A percentile compares a stretch with the other conserved stretches of the same genome.
phyloP scores from a whole-genome alignment of 2,888 invertebrate species.

The Netelia virgata region DNA sequence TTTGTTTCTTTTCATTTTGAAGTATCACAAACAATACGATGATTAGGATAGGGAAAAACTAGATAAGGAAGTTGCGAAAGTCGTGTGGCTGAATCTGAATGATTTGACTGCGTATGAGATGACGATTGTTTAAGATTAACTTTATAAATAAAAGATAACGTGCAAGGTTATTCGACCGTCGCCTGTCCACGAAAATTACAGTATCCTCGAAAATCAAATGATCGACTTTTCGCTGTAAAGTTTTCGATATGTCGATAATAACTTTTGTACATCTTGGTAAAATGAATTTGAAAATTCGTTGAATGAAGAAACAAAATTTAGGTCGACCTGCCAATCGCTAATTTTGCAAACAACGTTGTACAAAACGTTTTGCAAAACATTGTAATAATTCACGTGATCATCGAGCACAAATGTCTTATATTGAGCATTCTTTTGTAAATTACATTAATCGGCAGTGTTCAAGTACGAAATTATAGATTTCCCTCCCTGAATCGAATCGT shows the following conservation, averaged over 20 bases:
- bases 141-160: slow-evolving; percentile 62
- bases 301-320: slow-evolving; percentile 11
- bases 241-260: slow-evolving; percentile 54
- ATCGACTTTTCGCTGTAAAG: slow-evolving; percentile 46
- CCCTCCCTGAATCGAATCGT: slow-evolving; percentile 23
- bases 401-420: slow-evolving; percentile 31
- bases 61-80: slow-evolving; percentile 63
- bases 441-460: slow-evolving; percentile 38
- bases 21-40: slow-evolving; percentile 64
- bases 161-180: slow-evolving; percentile 66
- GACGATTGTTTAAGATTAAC: slow-evolving; percentile 73
- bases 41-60: slow-evolving; percentile 55
- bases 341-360: slow-evolving; percentile 37
- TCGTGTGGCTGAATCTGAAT: slow-evolving; percentile 68
- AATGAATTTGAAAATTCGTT: slow-evolving; percentile 32
- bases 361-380: slow-evolving; percentile 34
- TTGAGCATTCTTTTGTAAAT: slow-evolving; percentile 60
- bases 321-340: slow-evolving; percentile 44
- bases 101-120: slow-evolving; percentile 57
- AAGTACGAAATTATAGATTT: slow-evolving; percentile 33
- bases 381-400: slow-evolving; percentile 51
- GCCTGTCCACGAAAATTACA: slow-evolving; percentile 79
- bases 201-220: slow-evolving; percentile 70
- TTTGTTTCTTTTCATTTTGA: slow-evolving; percentile 33
- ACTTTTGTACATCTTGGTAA: slow-evolving; percentile 60